Evolutionary conservation across 2,797 vertebrate species (phyloP), one percentile per base, ranked within the genome.

Genomic region (Coreius guichenoti): DNA sequence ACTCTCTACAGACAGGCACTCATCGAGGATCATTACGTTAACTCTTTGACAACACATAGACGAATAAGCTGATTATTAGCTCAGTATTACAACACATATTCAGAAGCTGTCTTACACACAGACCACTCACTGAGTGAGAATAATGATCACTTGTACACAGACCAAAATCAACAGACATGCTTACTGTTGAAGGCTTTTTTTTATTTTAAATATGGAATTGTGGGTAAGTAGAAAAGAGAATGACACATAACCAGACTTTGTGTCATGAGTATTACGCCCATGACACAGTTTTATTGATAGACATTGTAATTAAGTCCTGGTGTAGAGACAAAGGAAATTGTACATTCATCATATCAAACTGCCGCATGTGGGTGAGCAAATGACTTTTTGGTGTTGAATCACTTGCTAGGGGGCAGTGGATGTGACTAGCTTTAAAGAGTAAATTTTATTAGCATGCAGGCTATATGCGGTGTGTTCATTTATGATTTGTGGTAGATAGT

Each of bases 341-440:
- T 90, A 92, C 94, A 93, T 95, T 94, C 92, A 93, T 95, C 93
- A 94, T 93, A 93, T 93, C 91, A 94, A 94, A 93, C 91, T 92
- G 92, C 89, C 91, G 90, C 87, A 86, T 87, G 90, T 84, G 90
- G 92, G 88, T 87, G 90, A 84, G 88, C 92, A 93, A 93, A 93
- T 93, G 89, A 88, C 84, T 92, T 88, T 91, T 86, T 90, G 89
- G 89, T 92, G 26, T 45, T 43, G 14, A 23, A 70, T 73, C 81
- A 29, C 54, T 78, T 77, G 54, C 70, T 76, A 39, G 33, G 80
- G 80, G 56, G 56, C 51, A 82, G n/a, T 82, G 17, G 31, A 45
- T 82, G 26, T 74, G 81, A 61, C 54, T 73, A 49, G 56, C 67
- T 65, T 63, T 26, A 76, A 33, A 26, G 51, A 19, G 16, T 36